Conservation (phyloP, 2,113 vertebrate species). For the Willisornis vidua region DNA sequence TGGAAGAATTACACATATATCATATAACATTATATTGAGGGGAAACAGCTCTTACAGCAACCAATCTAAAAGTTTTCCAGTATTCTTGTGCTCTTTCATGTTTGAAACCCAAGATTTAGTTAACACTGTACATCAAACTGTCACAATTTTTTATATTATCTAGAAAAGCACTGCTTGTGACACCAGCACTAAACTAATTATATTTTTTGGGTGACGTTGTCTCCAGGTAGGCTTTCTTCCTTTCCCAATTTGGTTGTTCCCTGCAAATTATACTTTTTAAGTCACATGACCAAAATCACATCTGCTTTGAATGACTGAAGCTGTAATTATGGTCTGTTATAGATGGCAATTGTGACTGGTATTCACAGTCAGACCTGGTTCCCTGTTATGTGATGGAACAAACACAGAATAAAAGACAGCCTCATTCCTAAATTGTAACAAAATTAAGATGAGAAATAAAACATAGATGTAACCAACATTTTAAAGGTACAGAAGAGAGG, state of each 20-base stretch:
- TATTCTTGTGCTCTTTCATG: background rate
- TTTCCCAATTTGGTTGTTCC: background rate
- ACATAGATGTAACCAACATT: background rate
- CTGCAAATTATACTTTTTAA: background rate
- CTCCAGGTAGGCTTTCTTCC: conserved; percentile 10
- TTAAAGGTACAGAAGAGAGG: background rate
- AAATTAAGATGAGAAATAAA: conserved; percentile 21
- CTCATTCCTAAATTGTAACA: background rate
- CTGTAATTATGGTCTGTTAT: conserved; percentile 37
- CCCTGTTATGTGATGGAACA: conserved; percentile 4
- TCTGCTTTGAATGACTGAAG: conserved; percentile 6
- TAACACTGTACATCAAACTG: background rate
- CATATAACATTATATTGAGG: background rate
- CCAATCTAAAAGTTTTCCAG: background rate
- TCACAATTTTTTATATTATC: background rate
- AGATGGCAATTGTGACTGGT: background rate
- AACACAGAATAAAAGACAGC: background rate
- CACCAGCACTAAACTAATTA: background rate
- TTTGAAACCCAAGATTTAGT: background rate
- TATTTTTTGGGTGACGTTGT: background rate
- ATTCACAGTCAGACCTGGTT: background rate
- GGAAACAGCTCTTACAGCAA: background rate
- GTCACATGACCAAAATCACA: background rate
- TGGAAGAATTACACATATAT: background rate
- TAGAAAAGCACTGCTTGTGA: background rate